Percentiles rank a stretch among this genome's conserved stretches.
These are phyloP conservation scores for Leistus spinibarbis DNA, from an alignment of 2,888 invertebrate species.

Conservation along the genomic window DNA sequence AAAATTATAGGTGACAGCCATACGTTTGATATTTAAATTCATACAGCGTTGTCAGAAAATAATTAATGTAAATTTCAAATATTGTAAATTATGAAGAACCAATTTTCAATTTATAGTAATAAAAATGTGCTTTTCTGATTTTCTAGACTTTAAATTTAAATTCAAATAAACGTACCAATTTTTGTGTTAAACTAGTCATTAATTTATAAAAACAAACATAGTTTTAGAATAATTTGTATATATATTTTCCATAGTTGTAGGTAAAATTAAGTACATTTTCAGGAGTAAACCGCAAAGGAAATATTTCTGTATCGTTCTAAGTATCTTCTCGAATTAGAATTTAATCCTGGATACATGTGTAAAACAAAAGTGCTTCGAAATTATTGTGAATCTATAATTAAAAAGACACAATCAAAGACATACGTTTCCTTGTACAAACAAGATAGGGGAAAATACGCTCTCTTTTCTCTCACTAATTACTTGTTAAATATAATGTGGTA, in stretches of 20 bases:
- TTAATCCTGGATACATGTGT: neutral
- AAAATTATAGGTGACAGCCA: no score
- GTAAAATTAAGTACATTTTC: neutral
- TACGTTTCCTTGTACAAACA: neutral
- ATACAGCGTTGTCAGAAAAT: no score
- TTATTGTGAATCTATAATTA: neutral
- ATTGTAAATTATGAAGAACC: neutral
- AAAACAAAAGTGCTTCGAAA: neutral
- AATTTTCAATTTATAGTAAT: neutral
- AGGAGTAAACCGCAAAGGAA: neutral
- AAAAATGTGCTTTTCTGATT: neutral
- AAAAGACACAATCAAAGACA: neutral
- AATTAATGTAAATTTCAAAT: neutral
- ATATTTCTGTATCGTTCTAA: neutral
- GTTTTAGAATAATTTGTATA: neutral
- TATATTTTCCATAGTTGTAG: neutral
- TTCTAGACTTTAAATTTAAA: neutral
- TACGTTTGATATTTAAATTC: no score
- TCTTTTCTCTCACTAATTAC: neutral
- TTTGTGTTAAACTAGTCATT: neutral
- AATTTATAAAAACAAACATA: neutral
- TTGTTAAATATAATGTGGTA: neutral
- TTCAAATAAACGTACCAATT: neutral
- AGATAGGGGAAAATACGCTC: slow-evolving; percentile 13
- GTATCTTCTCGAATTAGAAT: neutral